Percentiles rank a stretch among this genome's conserved stretches.
Conservation (phyloP, 2,888 invertebrate species). For the Clistopyga incitator region DNA sequence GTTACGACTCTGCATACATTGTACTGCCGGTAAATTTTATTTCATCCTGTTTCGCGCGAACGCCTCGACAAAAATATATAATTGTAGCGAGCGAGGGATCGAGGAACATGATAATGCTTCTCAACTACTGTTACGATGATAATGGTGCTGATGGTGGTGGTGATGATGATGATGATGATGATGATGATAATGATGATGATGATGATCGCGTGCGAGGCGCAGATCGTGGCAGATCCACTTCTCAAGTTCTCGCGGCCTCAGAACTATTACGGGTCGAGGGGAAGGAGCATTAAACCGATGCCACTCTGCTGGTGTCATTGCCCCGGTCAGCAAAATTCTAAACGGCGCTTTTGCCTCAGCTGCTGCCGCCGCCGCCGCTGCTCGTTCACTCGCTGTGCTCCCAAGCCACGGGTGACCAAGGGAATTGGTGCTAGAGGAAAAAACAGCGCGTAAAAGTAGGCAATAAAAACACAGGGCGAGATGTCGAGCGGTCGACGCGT, state of each 20-base stretch:
- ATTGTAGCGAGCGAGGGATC: constrained; percentile 18
- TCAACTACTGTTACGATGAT: constrained; percentile 21
- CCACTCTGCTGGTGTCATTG: constrained; percentile 50
- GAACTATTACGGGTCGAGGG: constrained; percentile 8
- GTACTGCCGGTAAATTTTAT: background rate
- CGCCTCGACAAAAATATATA: constrained; percentile 37
- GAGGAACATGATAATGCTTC: constrained; percentile 34
- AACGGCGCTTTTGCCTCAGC: constrained; percentile 39
- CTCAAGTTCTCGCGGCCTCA: constrained; percentile 42
- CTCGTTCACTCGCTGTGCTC: background rate
- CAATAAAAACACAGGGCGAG: constrained; percentile 3
- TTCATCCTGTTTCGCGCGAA: background rate
- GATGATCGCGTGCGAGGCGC: constrained; percentile 48
- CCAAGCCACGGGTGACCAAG: constrained; percentile 15
- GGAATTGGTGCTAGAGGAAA: constrained; percentile 10
- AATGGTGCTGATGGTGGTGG: background rate
- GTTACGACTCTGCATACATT: background rate
- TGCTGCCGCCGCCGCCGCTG: constrained; percentile 19
- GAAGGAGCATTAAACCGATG: constrained; percentile 24
- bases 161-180: constrained; percentile 11
- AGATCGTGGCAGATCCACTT: constrained; percentile 49
- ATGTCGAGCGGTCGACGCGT: background rate
- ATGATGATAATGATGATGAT: constrained; percentile 43
- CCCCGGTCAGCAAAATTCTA: constrained; percentile 53
- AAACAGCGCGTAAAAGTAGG: background rate